Percentiles rank a stretch among this genome's conserved stretches.
phyloP scores from a whole-genome alignment of 2,888 invertebrate genomes.

The Chaitophorus viminalis region DNA sequence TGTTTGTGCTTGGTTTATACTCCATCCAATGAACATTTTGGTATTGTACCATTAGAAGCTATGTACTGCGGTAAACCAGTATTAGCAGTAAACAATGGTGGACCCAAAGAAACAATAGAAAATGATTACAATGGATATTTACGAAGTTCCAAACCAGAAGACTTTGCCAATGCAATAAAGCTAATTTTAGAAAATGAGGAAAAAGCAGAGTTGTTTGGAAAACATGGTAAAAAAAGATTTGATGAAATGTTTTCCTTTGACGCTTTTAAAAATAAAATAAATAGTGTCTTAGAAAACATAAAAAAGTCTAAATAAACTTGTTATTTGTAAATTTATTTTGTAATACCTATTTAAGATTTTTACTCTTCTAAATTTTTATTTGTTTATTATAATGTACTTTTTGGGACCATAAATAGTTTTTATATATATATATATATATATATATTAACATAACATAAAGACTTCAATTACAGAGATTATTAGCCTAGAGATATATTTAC shows the following conservation, averaged over 20 bases:
- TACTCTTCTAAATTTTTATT: not conserved
- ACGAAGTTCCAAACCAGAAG: constrained; percentile 75
- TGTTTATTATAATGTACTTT: not conserved
- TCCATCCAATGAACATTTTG: constrained; percentile 97
- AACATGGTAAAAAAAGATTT: constrained; percentile 79
- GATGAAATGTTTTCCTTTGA: constrained; percentile 84
- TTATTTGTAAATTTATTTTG: not conserved
- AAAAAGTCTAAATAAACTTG: not conserved
- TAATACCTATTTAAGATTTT: not conserved
- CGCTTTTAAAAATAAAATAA: constrained; percentile 79
- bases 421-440: too few relatives aligned
- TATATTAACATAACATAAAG: too few relatives aligned
- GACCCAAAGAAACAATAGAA: constrained; percentile 91
- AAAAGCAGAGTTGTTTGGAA: constrained; percentile 76
- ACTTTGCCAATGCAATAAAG: constrained; percentile 82
- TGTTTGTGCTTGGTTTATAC: constrained; percentile 91
- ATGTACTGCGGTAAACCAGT: constrained; percentile 95
- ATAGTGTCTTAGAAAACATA: constrained; percentile 68
- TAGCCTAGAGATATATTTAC: too few relatives aligned
- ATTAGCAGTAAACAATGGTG: constrained; percentile 94
- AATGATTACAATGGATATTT: constrained; percentile 84
- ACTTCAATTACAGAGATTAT: too few relatives aligned
- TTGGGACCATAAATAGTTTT: not conserved
- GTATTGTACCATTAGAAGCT: constrained; percentile 98
- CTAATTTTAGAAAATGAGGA: constrained; percentile 73